phyloP scores from a whole-genome alignment of 2,888 invertebrate genomes.

The Anthophora plumipes region DNA sequence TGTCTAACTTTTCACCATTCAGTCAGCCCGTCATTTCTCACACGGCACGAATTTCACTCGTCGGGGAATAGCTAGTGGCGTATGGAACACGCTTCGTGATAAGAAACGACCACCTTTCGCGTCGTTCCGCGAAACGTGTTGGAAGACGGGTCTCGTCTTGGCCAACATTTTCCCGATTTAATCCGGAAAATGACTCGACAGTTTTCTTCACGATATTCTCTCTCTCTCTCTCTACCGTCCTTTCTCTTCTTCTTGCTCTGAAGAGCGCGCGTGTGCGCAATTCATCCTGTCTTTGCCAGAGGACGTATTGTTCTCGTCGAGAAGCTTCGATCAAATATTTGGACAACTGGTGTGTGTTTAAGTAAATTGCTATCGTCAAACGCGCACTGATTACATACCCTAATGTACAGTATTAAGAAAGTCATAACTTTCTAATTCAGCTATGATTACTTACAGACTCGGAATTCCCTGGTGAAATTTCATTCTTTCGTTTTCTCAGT shows the following conservation, averaged over 20 bases:
- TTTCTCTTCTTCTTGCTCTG: too few relatives aligned
- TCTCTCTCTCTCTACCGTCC: too few relatives aligned
- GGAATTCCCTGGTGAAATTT: too few relatives aligned
- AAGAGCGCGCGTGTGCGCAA: too few relatives aligned
- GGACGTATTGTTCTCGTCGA: not conserved
- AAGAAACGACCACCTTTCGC: not conserved
- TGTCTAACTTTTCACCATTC: slow-evolving; percentile 53
- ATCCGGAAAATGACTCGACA: not conserved
- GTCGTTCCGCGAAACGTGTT: not conserved
- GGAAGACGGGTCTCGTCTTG: not conserved
- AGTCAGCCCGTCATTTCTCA: slow-evolving; percentile 33
- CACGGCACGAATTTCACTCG: slow-evolving; percentile 5
- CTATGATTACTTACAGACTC: too few relatives aligned
- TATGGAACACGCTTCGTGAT: not conserved
- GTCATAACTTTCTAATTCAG: slow-evolving; percentile 6
- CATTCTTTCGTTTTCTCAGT: too few relatives aligned
- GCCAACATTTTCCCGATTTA: slow-evolving; percentile 11
- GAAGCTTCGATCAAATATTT: slow-evolving; percentile 23
- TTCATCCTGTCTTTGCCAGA: too few relatives aligned
- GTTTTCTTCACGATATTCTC: not conserved
- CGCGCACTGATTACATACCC: slow-evolving; percentile 16
- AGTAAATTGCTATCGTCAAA: slow-evolving; percentile 9
- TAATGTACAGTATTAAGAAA: not conserved
- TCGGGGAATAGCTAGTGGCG: not conserved
- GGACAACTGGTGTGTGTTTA: slow-evolving; percentile 25